These are phyloP conservation scores for Sebastes cheni DNA, from an alignment of 2,797 vertebrate genomes.

Conservation along the genomic window DNA sequence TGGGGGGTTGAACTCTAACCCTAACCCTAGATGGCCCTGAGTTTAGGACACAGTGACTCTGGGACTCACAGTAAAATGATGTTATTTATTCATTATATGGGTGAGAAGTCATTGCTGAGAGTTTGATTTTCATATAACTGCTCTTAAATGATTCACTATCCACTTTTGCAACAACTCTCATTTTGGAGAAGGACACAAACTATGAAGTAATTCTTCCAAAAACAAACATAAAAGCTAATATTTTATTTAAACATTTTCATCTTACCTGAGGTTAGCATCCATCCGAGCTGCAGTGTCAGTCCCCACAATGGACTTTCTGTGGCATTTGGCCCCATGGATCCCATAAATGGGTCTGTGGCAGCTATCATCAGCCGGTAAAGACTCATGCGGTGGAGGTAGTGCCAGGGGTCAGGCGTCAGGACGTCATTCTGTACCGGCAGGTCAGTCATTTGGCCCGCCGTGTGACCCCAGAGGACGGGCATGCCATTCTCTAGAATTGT, in stretches of 20 bases:
- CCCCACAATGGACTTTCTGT: constrained; percentile 87
- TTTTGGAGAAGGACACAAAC: neutral
- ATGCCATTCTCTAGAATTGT: constrained; percentile 59
- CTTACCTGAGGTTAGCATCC: constrained; percentile 88
- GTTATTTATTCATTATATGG: neutral
- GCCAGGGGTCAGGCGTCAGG: constrained; percentile 82
- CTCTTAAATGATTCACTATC: neutral
- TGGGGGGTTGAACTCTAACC: too few species aligned
- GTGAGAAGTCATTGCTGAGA: neutral
- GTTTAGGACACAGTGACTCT: neutral
- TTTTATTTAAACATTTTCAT: too few species aligned
- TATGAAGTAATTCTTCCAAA: neutral
- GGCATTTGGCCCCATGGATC: constrained; percentile 72
- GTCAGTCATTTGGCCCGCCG: constrained; percentile 61
- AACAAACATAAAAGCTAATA: neutral
- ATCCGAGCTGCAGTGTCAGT: constrained; percentile 86
- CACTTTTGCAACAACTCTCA: neutral
- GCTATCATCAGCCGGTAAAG: constrained; percentile 83
- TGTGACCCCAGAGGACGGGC: constrained; percentile 82
- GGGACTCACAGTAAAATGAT: neutral
- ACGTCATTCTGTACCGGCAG: constrained; percentile 62
- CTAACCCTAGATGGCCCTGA: too few species aligned
- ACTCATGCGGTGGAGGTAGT: constrained; percentile 82
- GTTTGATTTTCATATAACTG: neutral
- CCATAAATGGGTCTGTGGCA: constrained; percentile 81